Evolutionary conservation across 2,888 invertebrate genomes (phyloP), one percentile per base, ranked within the genome.

Genomic region (Epistrophella euchroma): DNA sequence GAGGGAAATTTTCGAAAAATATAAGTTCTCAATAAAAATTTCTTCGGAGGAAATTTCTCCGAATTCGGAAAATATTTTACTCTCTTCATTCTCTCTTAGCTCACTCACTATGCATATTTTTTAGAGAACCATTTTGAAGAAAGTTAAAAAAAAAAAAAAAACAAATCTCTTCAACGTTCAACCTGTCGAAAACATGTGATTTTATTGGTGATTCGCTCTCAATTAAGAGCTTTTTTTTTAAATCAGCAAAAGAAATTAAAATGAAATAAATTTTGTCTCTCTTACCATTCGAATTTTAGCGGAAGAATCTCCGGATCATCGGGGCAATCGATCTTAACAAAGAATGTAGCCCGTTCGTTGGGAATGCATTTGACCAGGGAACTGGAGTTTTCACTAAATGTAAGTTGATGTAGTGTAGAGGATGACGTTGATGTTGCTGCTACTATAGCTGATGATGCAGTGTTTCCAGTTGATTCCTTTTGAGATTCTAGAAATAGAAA

Each of bases 201-300:
- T 47, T 73, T 40, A 4, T 7, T n/a, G 1, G 9, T 1, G 35
- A 25, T 28, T 9, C 5, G 35, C 13, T 62, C 28, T 60, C 43
- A 43, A 17, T 28, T 7, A 32, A 37, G 58, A 37, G 17, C 2
- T 9, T 62, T 52, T 17, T 10, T 62, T 22, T 10, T 81, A 1
- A 5, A 15, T 37, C 4, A n/a, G n/a, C 40, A 45, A 7, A 7
- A 43, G 7, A 43, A 2, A 43, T 7, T 9, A 90, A 50, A 50
- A 50, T 0, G 22, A 22, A 35, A 22, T 11, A 13, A 17, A 7
- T 13, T 19, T 10, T 45, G 0, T 11, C 2, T 50, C 22, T 22
- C 92, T 91, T 90, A 92, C 92, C 92, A 92, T 88, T 91, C 91
- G 87, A 92, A 92, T 89, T 91, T 91, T 66, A 92, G 90, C 74